Conservation (phyloP, 2,113 vertebrate genomes). For the Proterorhinus semilunaris region DNA sequence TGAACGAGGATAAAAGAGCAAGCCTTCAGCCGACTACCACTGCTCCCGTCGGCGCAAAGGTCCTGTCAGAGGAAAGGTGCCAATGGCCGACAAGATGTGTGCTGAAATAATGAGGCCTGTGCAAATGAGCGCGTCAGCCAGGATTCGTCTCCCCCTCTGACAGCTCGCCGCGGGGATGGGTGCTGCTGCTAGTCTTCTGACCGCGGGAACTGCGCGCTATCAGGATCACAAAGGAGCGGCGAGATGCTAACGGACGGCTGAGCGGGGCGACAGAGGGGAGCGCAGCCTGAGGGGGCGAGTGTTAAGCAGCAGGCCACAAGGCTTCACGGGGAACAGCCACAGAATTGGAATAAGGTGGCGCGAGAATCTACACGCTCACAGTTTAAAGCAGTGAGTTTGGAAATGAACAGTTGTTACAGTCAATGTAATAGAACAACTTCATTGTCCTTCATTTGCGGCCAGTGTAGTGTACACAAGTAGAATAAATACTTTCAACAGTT, state of each 20-base stretch:
- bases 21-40: neutral
- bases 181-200: constrained; percentile 9
- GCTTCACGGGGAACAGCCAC: neutral
- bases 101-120: constrained; percentile 59
- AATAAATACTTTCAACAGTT: no score
- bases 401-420: no score
- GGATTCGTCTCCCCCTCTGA: constrained; percentile 32
- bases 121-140: constrained; percentile 42
- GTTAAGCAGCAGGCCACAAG: neutral
- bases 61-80: constrained; percentile 29
- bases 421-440: no score
- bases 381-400: no score
- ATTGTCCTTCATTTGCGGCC: no score
- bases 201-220: constrained; percentile 12
- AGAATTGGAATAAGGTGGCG: neutral
- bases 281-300: neutral
- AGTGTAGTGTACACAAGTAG: no score
- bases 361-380: no score
- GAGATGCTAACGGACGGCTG: constrained; percentile 7
- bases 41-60: constrained; percentile 19
- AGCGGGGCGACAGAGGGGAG: neutral
- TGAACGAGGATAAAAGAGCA: constrained; percentile 2
- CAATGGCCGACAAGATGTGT: constrained; percentile 55
- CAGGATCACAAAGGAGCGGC: constrained; percentile 10
- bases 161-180: constrained; percentile 10